Evolutionary conservation across 2,888 invertebrate species (phyloP).

Genomic region (Phoenoteleia sp.): DNA sequence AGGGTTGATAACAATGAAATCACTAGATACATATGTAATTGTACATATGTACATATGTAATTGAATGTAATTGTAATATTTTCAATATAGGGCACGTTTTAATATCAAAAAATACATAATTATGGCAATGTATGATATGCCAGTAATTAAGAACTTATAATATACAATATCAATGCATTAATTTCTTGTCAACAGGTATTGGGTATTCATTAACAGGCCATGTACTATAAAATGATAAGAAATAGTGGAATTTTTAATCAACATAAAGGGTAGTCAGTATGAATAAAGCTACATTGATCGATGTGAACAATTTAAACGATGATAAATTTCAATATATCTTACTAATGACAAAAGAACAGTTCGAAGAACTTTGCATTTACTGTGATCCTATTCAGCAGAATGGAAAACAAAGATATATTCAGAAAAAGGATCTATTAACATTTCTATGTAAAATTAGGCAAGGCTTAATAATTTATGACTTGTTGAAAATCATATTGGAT

Average conservation of each 20-base stretch:
- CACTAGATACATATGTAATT: no score
- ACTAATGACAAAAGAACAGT: conserved; percentile 45
- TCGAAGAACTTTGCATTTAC: conserved; percentile 10
- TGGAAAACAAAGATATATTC: conserved; percentile 17
- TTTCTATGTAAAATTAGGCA: conserved; percentile 52
- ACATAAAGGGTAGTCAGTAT: background rate
- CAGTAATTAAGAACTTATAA: no score
- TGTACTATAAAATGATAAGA: background rate
- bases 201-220: background rate
- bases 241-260: background rate
- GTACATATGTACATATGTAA: no score
- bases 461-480: conserved; percentile 38
- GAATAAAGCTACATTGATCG: background rate
- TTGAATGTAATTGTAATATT: no score
- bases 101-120: no score
- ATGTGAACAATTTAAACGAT: conserved; percentile 38
- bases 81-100: no score
- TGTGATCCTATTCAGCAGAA: conserved; percentile 36
- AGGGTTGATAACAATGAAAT: no score
- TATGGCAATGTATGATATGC: no score
- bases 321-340: conserved; percentile 48
- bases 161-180: no score
- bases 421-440: conserved; percentile 20
- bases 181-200: no score
- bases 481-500: conserved; percentile 34